Evolutionary conservation across 2,113 vertebrate genomes (phyloP).

Genomic region (Coreoperca whiteheadi): DNA sequence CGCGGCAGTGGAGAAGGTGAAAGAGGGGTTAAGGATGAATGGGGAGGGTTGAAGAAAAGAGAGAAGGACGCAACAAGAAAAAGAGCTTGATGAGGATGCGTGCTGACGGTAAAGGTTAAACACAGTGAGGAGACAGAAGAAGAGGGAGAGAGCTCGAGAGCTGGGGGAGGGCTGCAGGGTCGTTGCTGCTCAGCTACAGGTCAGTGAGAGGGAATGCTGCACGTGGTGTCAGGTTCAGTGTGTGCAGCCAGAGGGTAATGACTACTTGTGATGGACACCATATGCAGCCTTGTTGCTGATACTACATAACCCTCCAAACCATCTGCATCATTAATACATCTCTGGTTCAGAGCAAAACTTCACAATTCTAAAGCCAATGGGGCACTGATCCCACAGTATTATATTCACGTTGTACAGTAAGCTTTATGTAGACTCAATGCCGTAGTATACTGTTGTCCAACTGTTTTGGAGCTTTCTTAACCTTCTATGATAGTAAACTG

Average conservation of each 20-base stretch:
- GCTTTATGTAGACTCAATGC: too few relatives aligned
- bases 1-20: neutral
- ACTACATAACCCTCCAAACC: neutral
- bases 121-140: constrained; percentile 25
- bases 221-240: constrained; percentile 47
- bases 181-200: constrained; percentile 63
- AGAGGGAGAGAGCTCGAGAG: neutral
- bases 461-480: neutral
- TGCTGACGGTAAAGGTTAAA: constrained; percentile 25
- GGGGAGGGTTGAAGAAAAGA: constrained; percentile 3
- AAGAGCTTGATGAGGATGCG: constrained; percentile 31
- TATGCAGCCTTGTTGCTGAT: constrained; percentile 60
- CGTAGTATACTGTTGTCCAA: neutral
- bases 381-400: neutral
- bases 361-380: neutral
- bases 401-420: too few relatives aligned
- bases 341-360: neutral
- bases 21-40: constrained; percentile 6
- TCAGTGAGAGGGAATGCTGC: constrained; percentile 59
- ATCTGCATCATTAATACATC: neutral
- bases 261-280: constrained; percentile 64
- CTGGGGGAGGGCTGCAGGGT: constrained; percentile 24
- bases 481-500: neutral
- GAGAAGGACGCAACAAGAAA: constrained; percentile 2
- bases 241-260: constrained; percentile 51